A percentile compares a stretch with the other conserved stretches of the same genome.
These are phyloP conservation scores for Oreortyx pictus DNA, from an alignment of 2,797 vertebrate species.

Conservation along the genomic window DNA sequence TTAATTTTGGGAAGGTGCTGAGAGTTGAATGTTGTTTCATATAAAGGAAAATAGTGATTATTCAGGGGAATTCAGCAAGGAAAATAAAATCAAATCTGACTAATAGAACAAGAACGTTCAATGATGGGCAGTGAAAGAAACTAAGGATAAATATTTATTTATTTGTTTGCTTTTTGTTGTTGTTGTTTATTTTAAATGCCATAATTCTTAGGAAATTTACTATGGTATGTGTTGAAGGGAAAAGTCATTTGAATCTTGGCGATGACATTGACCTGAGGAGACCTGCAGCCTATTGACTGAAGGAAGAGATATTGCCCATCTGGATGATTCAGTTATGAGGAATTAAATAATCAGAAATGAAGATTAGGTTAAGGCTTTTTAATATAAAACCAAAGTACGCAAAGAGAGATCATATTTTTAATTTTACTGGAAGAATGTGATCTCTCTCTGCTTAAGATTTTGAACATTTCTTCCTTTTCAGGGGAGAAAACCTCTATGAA, in stretches of 20 bases:
- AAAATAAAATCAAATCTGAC: background rate
- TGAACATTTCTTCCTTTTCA: background rate
- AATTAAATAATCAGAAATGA: background rate
- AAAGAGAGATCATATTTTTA: background rate
- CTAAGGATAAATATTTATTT: fast-evolving
- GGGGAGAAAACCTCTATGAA: background rate
- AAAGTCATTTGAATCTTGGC: background rate
- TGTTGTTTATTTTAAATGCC: background rate
- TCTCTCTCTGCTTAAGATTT: background rate
- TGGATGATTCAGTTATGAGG: background rate
- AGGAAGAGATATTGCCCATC: background rate
- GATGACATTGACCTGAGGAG: background rate
- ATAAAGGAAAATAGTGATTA: background rate
- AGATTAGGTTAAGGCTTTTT: background rate
- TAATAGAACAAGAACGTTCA: background rate
- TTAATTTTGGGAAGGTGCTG: background rate
- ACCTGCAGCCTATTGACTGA: background rate
- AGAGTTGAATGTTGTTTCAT: background rate
- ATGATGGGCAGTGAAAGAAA: background rate
- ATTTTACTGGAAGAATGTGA: background rate
- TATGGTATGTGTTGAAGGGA: background rate
- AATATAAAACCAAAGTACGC: background rate
- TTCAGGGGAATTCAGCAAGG: background rate
- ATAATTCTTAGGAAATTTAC: background rate
- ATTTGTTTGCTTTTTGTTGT: background rate